Percentiles rank a stretch among this genome's conserved stretches.
phyloP scores from a whole-genome alignment of 2,113 vertebrate genomes.

The Trogon surrucura region DNA sequence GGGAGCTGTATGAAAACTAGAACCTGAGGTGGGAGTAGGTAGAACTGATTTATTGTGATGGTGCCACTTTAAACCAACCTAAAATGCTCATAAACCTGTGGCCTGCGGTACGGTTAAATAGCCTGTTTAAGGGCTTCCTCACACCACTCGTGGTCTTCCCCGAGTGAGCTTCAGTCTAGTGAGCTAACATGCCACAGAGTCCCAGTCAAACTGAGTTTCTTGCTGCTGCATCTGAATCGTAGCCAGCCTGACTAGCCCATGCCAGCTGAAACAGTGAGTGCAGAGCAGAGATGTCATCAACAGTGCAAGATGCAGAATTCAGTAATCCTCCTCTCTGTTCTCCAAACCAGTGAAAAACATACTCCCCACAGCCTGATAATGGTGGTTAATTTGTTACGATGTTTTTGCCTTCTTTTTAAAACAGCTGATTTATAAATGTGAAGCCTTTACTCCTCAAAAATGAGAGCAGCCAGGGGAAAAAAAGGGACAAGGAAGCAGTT shows the following conservation, averaged over 20 bases:
- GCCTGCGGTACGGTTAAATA: background rate
- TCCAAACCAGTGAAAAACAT: background rate
- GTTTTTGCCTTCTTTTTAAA: background rate
- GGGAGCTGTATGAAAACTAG: background rate
- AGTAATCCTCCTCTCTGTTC: background rate
- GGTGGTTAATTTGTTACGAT: background rate
- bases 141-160: background rate
- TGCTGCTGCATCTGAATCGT: background rate
- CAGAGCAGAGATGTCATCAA: background rate
- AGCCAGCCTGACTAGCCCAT: background rate
- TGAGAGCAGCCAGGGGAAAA: background rate
- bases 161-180: background rate
- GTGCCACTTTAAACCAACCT: background rate
- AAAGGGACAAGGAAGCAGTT: background rate
- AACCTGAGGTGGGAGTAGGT: background rate
- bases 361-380: background rate
- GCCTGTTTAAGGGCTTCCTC: background rate
- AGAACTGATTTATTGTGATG: background rate
- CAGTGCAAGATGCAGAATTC: background rate
- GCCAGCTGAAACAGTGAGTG: background rate
- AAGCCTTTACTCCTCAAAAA: background rate
- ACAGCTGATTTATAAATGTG: background rate
- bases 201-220: background rate
- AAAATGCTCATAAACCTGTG: background rate
- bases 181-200: background rate